These are phyloP conservation scores for Eucidaris tribuloides DNA, from an alignment of 35 echinoderm and acorn worm species.

Conservation along the genomic window DNA sequence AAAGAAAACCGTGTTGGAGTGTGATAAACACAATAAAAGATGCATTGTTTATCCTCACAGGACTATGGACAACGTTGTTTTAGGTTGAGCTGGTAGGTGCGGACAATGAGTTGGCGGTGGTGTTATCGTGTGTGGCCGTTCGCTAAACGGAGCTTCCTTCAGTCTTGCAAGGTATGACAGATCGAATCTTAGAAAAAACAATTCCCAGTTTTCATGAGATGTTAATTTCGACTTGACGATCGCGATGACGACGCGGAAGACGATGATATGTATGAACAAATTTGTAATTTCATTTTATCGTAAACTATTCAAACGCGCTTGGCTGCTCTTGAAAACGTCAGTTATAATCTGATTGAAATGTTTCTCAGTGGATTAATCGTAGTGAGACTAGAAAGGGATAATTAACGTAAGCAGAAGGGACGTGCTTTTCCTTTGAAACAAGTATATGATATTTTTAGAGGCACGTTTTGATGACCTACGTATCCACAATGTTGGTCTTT, in stretches of 20 bases:
- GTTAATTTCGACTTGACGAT: background rate
- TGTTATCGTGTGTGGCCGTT: slow-evolving; percentile 87
- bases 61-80: slow-evolving; percentile 69
- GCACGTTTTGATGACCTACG: too few species aligned
- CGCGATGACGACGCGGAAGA: background rate
- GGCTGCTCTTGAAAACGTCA: too few species aligned
- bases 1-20: too few species aligned
- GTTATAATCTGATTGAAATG: too few species aligned
- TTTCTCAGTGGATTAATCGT: too few species aligned
- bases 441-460: too few species aligned
- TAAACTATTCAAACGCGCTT: too few species aligned
- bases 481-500: too few species aligned
- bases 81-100: slow-evolving; percentile 61
- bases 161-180: slow-evolving; percentile 58
- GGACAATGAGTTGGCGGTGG: slow-evolving; percentile 68
- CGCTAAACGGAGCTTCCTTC: slow-evolving; percentile 71
- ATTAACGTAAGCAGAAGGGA: too few species aligned
- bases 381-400: too few species aligned
- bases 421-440: too few species aligned
- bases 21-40: too few species aligned
- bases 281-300: background rate
- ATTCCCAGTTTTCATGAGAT: background rate
- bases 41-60: slow-evolving; percentile 22
- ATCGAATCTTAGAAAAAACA: background rate
- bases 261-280: background rate